These are phyloP conservation scores for Chloropsis hardwickii DNA, from an alignment of 2,113 vertebrate species.

Conservation along the genomic window DNA sequence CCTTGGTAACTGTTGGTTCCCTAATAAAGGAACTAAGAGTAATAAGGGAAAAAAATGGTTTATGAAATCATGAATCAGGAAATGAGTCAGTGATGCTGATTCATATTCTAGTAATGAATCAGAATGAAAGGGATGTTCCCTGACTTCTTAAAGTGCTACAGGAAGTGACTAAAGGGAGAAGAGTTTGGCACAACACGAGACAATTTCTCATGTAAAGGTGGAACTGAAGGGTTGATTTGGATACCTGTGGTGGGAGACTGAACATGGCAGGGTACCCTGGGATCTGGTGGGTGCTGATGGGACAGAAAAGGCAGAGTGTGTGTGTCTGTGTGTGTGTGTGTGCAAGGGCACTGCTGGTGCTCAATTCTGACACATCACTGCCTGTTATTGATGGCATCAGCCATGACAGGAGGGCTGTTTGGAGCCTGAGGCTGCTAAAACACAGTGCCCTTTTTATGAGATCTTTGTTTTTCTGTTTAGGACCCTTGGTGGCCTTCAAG, in stretches of 20 bases:
- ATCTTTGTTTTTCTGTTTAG: background rate
- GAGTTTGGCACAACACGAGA: background rate
- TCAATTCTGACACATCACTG: background rate
- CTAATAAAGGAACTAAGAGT: background rate
- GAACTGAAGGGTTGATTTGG: background rate
- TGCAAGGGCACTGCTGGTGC: background rate
- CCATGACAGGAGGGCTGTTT: background rate
- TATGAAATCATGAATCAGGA: slow-evolving; percentile 12
- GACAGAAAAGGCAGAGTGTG: background rate
- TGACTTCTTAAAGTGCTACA: background rate
- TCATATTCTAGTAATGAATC: background rate
- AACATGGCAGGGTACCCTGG: background rate
- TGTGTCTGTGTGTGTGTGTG: no score
- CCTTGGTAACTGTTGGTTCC: background rate
- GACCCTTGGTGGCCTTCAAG: background rate
- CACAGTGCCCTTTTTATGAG: background rate
- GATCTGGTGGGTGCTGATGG: background rate
- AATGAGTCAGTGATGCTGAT: slow-evolving; percentile 40
- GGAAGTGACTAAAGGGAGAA: background rate
- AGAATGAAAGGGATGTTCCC: background rate
- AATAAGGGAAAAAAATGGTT: background rate
- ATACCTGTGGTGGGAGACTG: background rate
- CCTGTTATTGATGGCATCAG: background rate
- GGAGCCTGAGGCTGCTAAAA: background rate
- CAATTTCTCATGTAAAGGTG: background rate